Evolutionary conservation across 2,113 vertebrate species (phyloP), one percentile per base, ranked within the genome.

Genomic region (Setophaga coronata): DNA sequence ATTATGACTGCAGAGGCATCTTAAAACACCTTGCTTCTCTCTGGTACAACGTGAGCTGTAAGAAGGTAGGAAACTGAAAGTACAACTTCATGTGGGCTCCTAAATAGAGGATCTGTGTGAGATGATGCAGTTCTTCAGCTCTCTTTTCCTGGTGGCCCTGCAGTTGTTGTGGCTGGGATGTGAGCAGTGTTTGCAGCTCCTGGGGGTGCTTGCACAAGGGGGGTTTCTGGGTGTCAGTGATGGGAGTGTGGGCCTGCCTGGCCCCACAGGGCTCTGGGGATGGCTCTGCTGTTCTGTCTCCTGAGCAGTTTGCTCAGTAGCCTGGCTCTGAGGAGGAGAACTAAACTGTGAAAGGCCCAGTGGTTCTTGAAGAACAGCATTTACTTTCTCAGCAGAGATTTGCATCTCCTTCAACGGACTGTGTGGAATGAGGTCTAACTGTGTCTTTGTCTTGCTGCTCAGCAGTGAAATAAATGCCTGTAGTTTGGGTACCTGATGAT

Each of bases 161-260:
- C 56, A 57, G 58, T 73, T 65, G 6, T 9, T 73, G 48, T 29
- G 5, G 5, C 47, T 70, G 79, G 24, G 33, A 31, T 76, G 6
- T 14, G 33, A 40, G 64, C 26, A 53, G 24, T 2, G 10, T 2
- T 69, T 85, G 58, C 53, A 72, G 64, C 54, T 42, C 28, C 56
- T 19, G 87, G 70, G 80, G 24, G 29, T 6, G 16, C 28, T n/a
- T 87, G 74, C 43, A 43, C 43, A 19, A 21, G 1, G 24, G 79
- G 56, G 74, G 0, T 84, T 57, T 79, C 70, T 79, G 74, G 38
- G 0, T 77, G 28, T 36, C 45, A 28, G 45, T 6, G 87, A 10
- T 0, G 36, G 18, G 54, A 57, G 67, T 0, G 2, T 0, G 4
- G 16, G 48, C 72, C 58, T 42, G 12, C 62, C 57, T 18, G 51